Evolutionary conservation across 1,140 invertebrate species (phyloP).

Genomic region (Diorhabda elongata): DNA sequence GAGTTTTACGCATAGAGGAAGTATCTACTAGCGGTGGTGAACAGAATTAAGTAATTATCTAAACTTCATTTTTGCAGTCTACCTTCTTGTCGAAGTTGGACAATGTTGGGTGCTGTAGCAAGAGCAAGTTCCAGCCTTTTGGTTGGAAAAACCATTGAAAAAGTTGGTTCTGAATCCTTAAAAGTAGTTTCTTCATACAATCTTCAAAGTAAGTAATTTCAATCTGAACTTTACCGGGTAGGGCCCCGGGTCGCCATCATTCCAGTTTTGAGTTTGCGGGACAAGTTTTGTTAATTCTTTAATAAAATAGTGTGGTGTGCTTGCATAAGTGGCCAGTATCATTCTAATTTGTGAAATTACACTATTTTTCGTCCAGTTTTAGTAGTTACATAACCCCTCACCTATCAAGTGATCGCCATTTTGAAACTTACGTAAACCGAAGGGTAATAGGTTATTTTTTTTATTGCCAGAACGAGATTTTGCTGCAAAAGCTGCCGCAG

Average conservation of each 20-base stretch:
- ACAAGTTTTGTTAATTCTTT: too few relatives aligned
- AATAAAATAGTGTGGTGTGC: too few relatives aligned
- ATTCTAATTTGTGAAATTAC: too few relatives aligned
- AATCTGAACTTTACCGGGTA: too few relatives aligned
- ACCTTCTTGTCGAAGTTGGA: slow-evolving; percentile 27
- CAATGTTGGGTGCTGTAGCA: slow-evolving; percentile 47
- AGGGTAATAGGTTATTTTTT: not conserved
- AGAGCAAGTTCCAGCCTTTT: slow-evolving; percentile 45
- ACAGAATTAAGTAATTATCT: slow-evolving; percentile 7
- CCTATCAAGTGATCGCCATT: slow-evolving; percentile 27
- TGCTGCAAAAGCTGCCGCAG: slow-evolving; percentile 47
- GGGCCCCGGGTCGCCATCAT: too few relatives aligned
- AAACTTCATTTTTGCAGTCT: slow-evolving; percentile 1
- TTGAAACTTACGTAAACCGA: slow-evolving; percentile 32
- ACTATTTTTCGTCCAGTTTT: not conserved
- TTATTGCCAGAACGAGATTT: slow-evolving; percentile 35
- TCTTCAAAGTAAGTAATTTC: slow-evolving; percentile 35
- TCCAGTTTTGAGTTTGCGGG: too few relatives aligned
- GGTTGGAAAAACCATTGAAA: slow-evolving; percentile 45
- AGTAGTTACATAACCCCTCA: slow-evolving; percentile 30
- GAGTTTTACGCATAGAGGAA: slow-evolving; percentile 22
- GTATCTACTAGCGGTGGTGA: slow-evolving; percentile 22
- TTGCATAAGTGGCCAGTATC: too few relatives aligned
- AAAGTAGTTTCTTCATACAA: slow-evolving; percentile 40
- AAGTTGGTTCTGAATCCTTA: slow-evolving; percentile 41